Evolutionary conservation across 2,888 invertebrate genomes (phyloP).

Genomic region (Plebejus anna): DNA sequence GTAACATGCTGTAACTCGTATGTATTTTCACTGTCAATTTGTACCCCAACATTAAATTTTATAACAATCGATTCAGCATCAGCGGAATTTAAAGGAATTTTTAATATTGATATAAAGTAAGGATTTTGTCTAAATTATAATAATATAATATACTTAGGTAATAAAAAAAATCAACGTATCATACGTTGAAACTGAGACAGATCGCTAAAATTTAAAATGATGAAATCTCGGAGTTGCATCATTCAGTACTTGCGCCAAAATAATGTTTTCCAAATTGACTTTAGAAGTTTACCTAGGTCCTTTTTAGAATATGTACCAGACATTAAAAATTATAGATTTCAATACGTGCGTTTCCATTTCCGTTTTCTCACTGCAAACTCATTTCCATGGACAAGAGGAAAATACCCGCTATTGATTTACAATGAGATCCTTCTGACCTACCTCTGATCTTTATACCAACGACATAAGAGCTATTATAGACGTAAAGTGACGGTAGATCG

Average conservation of each 20-base stretch:
- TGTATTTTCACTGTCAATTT: too few relatives aligned
- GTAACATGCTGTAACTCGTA: too few relatives aligned
- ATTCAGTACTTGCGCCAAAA: background rate
- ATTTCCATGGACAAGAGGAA: background rate
- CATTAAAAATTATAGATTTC: too few relatives aligned
- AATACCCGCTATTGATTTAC: constrained; percentile 11
- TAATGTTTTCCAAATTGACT: background rate
- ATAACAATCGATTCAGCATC: too few relatives aligned
- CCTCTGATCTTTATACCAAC: background rate
- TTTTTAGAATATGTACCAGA: background rate
- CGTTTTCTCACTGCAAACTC: background rate
- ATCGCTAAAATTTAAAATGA: background rate
- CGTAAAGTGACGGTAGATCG: constrained; percentile 29
- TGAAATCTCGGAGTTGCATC: background rate
- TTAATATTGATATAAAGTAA: too few relatives aligned
- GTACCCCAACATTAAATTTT: too few relatives aligned
- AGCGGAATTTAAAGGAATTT: too few relatives aligned
- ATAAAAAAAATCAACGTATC: background rate
- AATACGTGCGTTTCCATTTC: background rate
- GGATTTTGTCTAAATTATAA: too few relatives aligned
- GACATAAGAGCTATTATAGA: background rate
- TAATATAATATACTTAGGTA: background rate
- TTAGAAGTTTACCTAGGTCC: background rate
- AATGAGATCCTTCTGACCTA: constrained; percentile 23
- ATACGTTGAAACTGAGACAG: background rate